Evolutionary conservation across 1,140 invertebrate genomes (phyloP), one percentile per base, ranked within the genome.

Genomic region (Bombus polaris): DNA sequence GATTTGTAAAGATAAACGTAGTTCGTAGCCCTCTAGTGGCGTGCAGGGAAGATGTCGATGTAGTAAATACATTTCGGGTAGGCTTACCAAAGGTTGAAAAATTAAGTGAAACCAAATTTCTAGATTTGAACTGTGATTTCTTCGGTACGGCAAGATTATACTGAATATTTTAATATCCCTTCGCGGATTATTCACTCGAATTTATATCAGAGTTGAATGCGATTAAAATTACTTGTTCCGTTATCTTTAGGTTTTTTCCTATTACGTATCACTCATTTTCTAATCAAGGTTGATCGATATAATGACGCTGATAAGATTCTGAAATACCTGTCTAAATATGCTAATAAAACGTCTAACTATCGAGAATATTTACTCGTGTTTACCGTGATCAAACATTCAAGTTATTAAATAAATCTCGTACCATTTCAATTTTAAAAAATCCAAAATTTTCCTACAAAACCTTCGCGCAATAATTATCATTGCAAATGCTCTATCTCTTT

Each of bases 21-120:
- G 25, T 57, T 72, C 42, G 44, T 76, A 28, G 74, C 74, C 74
- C 47, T 59, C 74, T 76, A 15, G 35, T 5, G 74, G 39, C 12
- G 39, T 18, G 39, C 28, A 12, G 10, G 3, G 28, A 72, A 72
- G 6, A 39, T 44, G 15, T 37, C 22, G 22, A 4, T 9, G 35
- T 47, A 76, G 44, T 1, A 35, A 74, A 13, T 47, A 13, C 35
- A 59, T 57, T 76, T 76, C 32, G 10, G 28, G 59, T 57, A 39
- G 74, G 35, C 0, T 28, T 18, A 35, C 15, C 25, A 3, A 13
- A 57, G 22, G 44, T 75, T 15, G 32, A 28, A 2, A 8, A 75
- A 37, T 53, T 73, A 15, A 44, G 3, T 22, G 32, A 1, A 32
- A 9, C 8, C 3, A 25, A 9, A 68, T 35, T 37, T 0, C 0